Evolutionary conservation across 2,797 vertebrate species (phyloP).

Genomic region (Mus minutoides): DNA sequence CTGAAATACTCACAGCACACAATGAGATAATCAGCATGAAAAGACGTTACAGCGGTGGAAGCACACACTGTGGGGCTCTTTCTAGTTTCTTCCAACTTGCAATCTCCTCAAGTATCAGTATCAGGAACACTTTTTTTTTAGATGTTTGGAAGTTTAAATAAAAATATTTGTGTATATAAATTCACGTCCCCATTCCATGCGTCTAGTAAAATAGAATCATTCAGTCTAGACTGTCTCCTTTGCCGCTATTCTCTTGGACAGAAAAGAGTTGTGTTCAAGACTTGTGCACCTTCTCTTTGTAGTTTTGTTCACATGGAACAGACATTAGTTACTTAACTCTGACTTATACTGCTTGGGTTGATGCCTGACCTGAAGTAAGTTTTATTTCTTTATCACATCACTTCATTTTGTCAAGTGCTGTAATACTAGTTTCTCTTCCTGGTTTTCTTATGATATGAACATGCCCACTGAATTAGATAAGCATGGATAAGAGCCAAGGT

Average conservation of each 20-base stretch:
- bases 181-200: conserved; percentile 1
- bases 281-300: background rate
- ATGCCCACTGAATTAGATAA: conserved; percentile 3
- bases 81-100: conserved; percentile 59
- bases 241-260: conserved; percentile 19
- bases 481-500: background rate
- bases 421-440: background rate
- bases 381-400: conserved; percentile 48
- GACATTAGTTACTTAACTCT: background rate
- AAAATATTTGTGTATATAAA: conserved; percentile 67
- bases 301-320: conserved; percentile 36
- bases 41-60: conserved; percentile 40
- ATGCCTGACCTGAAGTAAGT: background rate
- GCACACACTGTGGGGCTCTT: background rate
- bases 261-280: background rate
- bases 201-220: conserved; percentile 41
- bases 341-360: conserved; percentile 45
- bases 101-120: conserved; percentile 61
- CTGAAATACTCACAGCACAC: conserved; percentile 59
- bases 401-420: conserved; percentile 33
- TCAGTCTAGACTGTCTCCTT: conserved; percentile 39
- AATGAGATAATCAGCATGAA: conserved; percentile 54
- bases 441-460: conserved; percentile 12
- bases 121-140: conserved; percentile 34
- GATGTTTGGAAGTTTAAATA: conserved; percentile 43